phyloP scores from a whole-genome alignment of 1,140 invertebrate genomes.

The Pseudomyrmex cubaensis region DNA sequence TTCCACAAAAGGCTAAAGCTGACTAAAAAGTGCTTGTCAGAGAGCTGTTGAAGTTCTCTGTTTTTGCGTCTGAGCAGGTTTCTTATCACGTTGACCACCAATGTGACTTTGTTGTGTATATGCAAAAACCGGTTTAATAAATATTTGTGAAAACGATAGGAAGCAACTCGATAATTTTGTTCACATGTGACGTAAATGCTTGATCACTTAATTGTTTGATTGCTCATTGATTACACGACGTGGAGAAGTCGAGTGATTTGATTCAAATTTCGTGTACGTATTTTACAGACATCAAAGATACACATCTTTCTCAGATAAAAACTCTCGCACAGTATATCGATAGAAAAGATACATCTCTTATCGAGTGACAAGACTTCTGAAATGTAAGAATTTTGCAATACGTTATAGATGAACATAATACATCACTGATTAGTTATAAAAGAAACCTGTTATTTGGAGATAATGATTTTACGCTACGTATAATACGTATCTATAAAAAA shows the following conservation, averaged over 20 bases:
- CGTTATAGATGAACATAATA: neutral
- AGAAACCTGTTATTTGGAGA: neutral
- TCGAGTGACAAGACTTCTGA: neutral
- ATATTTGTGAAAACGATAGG: conserved; percentile 6
- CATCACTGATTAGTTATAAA: neutral
- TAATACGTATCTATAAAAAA: neutral
- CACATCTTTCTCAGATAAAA: neutral
- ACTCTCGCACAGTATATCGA: too few relatives aligned
- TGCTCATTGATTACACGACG: too few relatives aligned
- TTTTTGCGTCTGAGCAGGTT: conserved; percentile 22
- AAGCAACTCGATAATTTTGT: neutral
- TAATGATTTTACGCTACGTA: neutral
- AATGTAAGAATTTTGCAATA: conserved; percentile 9
- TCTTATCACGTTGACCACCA: neutral
- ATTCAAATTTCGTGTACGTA: neutral
- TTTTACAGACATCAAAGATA: neutral
- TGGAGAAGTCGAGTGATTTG: too few relatives aligned
- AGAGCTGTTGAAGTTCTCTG: neutral
- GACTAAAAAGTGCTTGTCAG: conserved; percentile 3
- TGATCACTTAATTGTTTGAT: too few relatives aligned
- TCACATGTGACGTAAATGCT: too few relatives aligned
- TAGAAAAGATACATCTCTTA: conserved; percentile 35
- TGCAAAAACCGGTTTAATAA: conserved; percentile 63
- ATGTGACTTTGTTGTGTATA: neutral
- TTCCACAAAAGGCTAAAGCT: neutral